Conservation (phyloP, 1,140 invertebrate species). For the Rhopalosiphum padi region DNA sequence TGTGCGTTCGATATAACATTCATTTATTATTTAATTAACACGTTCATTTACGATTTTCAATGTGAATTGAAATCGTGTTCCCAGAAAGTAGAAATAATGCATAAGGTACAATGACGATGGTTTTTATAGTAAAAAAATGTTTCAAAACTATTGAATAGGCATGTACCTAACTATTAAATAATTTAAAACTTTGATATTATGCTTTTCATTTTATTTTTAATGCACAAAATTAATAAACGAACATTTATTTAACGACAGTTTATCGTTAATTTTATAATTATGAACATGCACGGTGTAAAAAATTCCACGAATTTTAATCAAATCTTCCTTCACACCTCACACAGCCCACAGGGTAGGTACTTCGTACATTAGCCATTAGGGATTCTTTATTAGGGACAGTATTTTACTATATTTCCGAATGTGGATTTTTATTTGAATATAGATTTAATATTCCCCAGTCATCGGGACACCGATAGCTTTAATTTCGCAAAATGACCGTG, state of each 20-base stretch:
- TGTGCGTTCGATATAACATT: neutral
- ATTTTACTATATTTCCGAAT: too few species aligned
- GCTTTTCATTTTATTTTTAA: neutral
- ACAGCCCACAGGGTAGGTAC: neutral
- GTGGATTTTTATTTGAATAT: too few species aligned
- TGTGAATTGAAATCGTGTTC: neutral
- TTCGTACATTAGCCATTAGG: too few species aligned
- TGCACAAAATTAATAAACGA: neutral
- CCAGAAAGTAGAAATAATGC: neutral
- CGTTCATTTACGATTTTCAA: neutral
- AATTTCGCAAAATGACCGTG: neutral
- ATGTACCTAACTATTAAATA: too few species aligned
- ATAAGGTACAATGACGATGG: neutral
- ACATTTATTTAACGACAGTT: neutral
- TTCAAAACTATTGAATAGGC: neutral
- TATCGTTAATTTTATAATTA: too few species aligned
- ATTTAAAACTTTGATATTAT: too few species aligned
- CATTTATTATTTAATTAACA: neutral
- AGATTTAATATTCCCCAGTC: too few species aligned
- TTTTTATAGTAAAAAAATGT: neutral
- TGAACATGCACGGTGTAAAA: too few species aligned
- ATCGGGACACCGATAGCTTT: too few species aligned
- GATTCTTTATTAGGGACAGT: too few species aligned
- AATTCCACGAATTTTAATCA: too few species aligned
- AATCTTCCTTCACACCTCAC: neutral